These are phyloP conservation scores for Eurosta solidaginis DNA, from an alignment of 1,140 invertebrate genomes.

Conservation along the genomic window DNA sequence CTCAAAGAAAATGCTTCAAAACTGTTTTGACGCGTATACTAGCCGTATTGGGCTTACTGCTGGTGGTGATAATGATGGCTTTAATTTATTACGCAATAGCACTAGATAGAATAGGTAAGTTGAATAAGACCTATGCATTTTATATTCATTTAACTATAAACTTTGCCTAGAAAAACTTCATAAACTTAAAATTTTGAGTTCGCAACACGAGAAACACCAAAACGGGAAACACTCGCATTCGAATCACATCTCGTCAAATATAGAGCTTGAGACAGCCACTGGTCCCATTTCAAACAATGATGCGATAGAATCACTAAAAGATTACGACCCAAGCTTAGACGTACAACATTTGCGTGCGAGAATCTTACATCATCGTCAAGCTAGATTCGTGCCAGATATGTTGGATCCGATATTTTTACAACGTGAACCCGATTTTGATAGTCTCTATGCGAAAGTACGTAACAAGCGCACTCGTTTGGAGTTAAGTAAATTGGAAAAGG, in stretches of 20 bases:
- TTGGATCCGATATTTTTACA: conserved; percentile 46
- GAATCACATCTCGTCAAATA: background rate
- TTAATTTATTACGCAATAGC: conserved; percentile 50
- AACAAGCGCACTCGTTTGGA: conserved; percentile 45
- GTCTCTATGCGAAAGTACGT: conserved; percentile 42
- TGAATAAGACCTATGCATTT: background rate
- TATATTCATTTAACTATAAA: background rate
- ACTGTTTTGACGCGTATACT: conserved; percentile 39
- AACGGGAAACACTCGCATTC: background rate
- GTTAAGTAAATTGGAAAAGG: conserved; percentile 41
- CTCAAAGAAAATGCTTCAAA: conserved; percentile 32
- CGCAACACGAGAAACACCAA: conserved; percentile 17
- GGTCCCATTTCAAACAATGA: background rate
- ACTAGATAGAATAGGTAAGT: conserved; percentile 47
- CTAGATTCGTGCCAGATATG: conserved; percentile 30
- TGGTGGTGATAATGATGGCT: conserved; percentile 41
- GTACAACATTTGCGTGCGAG: background rate
- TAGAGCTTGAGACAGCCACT: background rate
- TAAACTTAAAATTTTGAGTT: background rate
- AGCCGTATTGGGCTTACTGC: conserved; percentile 41
- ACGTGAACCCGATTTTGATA: conserved; percentile 37
- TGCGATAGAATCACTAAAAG: background rate
- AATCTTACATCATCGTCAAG: conserved; percentile 29
- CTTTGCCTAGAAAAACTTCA: conserved; percentile 19
- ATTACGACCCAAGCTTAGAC: background rate